A percentile compares a stretch with the other conserved stretches of the same genome.
Evolutionary conservation across 2,113 vertebrate genomes (phyloP).

Genomic region (Anoplopoma fimbria): DNA sequence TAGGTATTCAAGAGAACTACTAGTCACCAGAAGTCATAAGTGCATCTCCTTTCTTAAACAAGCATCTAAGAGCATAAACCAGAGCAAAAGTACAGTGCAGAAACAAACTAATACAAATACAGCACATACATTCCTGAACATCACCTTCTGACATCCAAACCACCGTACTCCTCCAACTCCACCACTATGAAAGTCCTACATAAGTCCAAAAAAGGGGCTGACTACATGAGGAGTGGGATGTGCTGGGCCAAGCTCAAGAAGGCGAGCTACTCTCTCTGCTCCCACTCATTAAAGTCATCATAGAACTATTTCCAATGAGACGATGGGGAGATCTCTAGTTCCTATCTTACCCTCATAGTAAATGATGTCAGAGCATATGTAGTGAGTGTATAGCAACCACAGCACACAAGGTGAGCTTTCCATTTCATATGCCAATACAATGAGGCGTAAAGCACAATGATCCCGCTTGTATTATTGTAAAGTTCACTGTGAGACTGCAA

Average conservation of each 20-base stretch:
- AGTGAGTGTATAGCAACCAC: not conserved
- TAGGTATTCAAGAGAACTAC: no score
- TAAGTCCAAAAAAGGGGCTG: no score
- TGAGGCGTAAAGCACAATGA: fast-evolving
- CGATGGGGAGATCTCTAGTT: not conserved
- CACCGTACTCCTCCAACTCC: not conserved
- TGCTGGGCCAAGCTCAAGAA: no score
- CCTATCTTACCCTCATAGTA: not conserved
- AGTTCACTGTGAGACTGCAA: slow-evolving; percentile 16
- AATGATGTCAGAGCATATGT: not conserved
- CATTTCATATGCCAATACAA: no score
- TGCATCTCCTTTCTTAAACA: no score
- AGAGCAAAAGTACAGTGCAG: no score
- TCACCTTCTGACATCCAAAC: not conserved
- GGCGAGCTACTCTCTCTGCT: not conserved
- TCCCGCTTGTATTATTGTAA: not conserved
- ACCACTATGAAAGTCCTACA: not conserved
- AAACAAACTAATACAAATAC: no score
- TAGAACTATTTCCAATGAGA: not conserved
- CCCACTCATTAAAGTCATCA: not conserved
- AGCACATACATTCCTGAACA: not conserved
- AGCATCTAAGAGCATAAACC: no score
- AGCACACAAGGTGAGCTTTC: not conserved
- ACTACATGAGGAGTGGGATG: no score
- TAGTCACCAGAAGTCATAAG: no score